Conservation (phyloP, 2,113 vertebrate genomes). For the Lynx canadensis region DNA sequence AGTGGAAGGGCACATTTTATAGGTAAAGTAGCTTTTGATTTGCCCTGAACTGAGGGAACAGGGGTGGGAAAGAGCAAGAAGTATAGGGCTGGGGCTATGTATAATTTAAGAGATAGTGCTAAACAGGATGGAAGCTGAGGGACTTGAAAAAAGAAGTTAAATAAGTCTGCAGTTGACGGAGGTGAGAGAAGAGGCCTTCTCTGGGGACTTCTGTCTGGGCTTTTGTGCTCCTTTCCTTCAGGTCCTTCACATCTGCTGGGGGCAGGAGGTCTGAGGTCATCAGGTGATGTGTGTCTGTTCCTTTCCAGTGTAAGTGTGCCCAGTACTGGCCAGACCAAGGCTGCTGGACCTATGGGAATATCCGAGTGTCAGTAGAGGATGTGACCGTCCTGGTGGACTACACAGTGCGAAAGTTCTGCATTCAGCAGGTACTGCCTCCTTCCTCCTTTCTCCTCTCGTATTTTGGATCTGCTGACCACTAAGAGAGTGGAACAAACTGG, state of each 20-base stretch:
- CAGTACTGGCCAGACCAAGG: constrained; percentile 99
- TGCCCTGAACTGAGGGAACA: background rate
- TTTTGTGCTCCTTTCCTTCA: constrained; percentile 15
- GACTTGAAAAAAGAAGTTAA: constrained; percentile 14
- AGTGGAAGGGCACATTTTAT: constrained; percentile 14
- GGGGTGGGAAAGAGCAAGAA: background rate
- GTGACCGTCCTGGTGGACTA: constrained; percentile 97
- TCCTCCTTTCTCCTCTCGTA: background rate
- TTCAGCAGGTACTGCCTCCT: constrained; percentile 92
- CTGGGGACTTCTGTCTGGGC: background rate
- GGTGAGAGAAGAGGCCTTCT: background rate
- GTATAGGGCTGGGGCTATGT: background rate
- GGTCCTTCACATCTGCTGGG: background rate
- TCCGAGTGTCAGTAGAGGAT: constrained; percentile 97
- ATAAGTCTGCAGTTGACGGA: background rate
- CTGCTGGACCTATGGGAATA: constrained; percentile 98
- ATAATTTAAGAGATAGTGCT: background rate
- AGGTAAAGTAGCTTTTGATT: constrained; percentile 22
- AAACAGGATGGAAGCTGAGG: background rate
- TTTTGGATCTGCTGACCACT: background rate
- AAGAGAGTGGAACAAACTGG: background rate
- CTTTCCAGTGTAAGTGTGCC: constrained; percentile 95
- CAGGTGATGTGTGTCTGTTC: background rate
- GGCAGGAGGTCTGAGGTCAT: background rate
- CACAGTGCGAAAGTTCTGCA: constrained; percentile 99